Evolutionary conservation across 2,888 invertebrate genomes (phyloP).

Genomic region (Apotomis turbidana): DNA sequence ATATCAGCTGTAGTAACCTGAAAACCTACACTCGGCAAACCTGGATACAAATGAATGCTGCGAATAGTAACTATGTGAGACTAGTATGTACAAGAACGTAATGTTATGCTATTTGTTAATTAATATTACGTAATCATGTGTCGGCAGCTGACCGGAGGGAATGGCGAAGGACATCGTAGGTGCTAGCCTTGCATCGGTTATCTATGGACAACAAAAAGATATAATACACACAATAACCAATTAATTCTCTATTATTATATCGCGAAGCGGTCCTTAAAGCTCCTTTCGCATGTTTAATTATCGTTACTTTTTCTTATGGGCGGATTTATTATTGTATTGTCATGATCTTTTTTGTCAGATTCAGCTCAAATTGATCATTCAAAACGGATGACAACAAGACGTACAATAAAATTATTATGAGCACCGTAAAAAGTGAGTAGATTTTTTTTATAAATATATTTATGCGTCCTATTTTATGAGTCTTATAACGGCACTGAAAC

Average conservation of each 20-base stretch:
- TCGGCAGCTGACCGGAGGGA: conserved; percentile 60
- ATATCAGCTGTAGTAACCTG: background rate
- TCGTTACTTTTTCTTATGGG: too few species aligned
- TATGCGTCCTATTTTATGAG: too few species aligned
- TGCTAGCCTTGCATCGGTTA: conserved; percentile 63
- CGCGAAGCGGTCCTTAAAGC: background rate
- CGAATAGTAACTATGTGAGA: conserved; percentile 25
- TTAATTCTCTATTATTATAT: background rate
- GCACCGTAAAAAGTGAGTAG: too few species aligned
- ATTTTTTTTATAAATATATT: too few species aligned
- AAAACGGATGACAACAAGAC: too few species aligned
- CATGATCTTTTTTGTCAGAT: too few species aligned
- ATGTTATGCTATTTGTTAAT: conserved; percentile 34
- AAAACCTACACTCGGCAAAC: background rate
- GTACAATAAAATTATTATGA: too few species aligned
- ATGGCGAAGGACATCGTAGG: conserved; percentile 65
- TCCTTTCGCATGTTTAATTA: too few species aligned
- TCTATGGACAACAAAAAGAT: conserved; percentile 72
- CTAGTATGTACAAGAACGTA: conserved; percentile 33
- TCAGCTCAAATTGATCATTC: too few species aligned
- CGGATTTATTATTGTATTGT: too few species aligned
- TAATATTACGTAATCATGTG: conserved; percentile 68
- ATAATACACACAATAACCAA: conserved; percentile 43
- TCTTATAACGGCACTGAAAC: too few species aligned
- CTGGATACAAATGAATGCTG: background rate